phyloP scores from a whole-genome alignment of 2,113 vertebrate species.

The Rhinoderma darwinii region DNA sequence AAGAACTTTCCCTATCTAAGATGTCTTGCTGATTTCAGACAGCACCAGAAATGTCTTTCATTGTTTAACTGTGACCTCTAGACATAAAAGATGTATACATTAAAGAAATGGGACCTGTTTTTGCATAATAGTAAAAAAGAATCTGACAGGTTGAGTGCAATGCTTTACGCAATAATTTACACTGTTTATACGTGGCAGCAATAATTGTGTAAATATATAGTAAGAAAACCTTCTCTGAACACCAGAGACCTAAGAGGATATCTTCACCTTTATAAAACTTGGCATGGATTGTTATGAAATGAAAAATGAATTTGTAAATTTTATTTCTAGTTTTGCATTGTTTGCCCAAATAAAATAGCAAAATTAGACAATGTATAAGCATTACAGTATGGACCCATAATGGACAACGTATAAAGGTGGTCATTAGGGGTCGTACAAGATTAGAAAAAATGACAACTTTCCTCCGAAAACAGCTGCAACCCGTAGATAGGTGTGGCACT shows the following conservation, averaged over 20 bases:
- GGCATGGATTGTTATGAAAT: background rate
- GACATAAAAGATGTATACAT: background rate
- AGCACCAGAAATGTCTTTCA: background rate
- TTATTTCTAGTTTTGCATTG: background rate
- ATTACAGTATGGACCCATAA: background rate
- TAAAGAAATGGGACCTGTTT: background rate
- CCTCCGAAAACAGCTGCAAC: too few relatives aligned
- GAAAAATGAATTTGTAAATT: background rate
- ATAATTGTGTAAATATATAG: background rate
- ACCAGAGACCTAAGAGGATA: background rate
- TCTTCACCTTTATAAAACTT: background rate
- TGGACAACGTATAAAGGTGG: background rate
- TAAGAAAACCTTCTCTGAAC: background rate
- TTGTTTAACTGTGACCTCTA: background rate
- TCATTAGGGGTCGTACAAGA: too few relatives aligned
- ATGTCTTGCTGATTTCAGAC: background rate
- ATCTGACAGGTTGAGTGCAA: background rate
- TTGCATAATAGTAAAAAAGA: background rate
- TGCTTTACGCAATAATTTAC: background rate
- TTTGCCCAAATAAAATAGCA: background rate
- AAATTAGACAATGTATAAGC: background rate
- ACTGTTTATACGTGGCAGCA: background rate
- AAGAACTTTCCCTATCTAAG: slow-evolving; percentile 23
- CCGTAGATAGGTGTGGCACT: too few relatives aligned
- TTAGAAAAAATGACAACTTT: too few relatives aligned